A percentile compares a stretch with the other conserved stretches of the same genome.
These are phyloP conservation scores for Macquaria australasica DNA, from an alignment of 2,113 vertebrate genomes.

Conservation along the genomic window DNA sequence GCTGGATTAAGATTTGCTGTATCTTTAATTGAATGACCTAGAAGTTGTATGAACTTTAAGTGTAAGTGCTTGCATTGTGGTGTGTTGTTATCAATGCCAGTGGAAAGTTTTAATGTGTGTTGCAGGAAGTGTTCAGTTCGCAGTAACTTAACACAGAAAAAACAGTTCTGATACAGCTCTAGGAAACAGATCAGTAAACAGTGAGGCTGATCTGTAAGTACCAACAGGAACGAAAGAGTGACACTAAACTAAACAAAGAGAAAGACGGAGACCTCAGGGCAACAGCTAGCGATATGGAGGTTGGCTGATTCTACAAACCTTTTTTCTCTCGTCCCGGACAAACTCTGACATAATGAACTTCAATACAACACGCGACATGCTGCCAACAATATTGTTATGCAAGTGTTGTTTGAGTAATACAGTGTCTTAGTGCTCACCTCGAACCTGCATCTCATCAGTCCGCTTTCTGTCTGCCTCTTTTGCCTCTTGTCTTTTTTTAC, in stretches of 20 bases:
- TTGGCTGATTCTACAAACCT: no score
- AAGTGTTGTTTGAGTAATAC: no score
- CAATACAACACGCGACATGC: no score
- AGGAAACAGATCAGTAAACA: neutral
- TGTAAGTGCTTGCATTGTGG: neutral
- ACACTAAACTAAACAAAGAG: neutral
- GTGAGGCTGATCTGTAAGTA: neutral
- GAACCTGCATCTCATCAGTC: no score
- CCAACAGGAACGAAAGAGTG: neutral
- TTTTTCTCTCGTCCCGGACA: no score
- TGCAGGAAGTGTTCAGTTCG: neutral
- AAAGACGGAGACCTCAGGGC: no score
- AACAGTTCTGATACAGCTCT: neutral
- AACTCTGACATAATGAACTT: no score
- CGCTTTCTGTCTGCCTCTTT: no score
- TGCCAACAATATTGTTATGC: no score
- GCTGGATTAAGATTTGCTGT: neutral
- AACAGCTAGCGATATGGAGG: no score
- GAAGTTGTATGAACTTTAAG: neutral
- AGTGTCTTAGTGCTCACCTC: no score
- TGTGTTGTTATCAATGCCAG: neutral
- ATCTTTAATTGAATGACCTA: neutral
- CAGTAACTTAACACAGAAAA: neutral
- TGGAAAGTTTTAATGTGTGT: neutral
- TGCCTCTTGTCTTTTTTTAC: no score